These are phyloP conservation scores for Endotricha flammealis DNA, from an alignment of 2,888 invertebrate species.

Conservation along the genomic window DNA sequence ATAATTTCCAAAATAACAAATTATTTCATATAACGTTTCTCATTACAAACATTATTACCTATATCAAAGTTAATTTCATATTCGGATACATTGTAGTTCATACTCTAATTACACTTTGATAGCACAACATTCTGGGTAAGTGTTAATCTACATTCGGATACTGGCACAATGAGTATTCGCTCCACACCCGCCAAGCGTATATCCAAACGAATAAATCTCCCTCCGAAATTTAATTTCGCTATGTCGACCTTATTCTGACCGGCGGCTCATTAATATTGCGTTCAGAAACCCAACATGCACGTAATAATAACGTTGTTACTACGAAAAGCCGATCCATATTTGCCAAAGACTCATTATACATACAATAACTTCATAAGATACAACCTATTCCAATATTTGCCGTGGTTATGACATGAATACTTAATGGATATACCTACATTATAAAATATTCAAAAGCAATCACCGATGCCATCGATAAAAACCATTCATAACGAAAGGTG, in stretches of 20 bases:
- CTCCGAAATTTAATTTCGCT: constrained; percentile 1
- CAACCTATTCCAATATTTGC: constrained; percentile 33
- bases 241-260: constrained; percentile 1
- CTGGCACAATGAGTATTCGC: constrained; percentile 25
- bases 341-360: constrained; percentile 21
- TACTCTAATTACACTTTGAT: constrained; percentile 31
- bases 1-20: no score
- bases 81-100: no score
- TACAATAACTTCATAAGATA: constrained; percentile 37
- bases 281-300: neutral
- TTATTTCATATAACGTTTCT: no score
- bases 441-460: constrained; percentile 54
- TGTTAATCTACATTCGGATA: constrained; percentile 19
- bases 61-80: no score
- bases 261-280: constrained; percentile 2
- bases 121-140: constrained; percentile 17
- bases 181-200: constrained; percentile 11
- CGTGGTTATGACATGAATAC: constrained; percentile 37
- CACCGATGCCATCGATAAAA: constrained; percentile 42
- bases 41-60: no score
- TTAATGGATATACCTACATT: constrained; percentile 39
- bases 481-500: constrained; percentile 38
- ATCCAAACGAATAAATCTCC: constrained; percentile 14
- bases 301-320: constrained; percentile 8
- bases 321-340: constrained; percentile 8